Base-by-base conservation (phyloP, 2,888 invertebrate species). In the Synanthedon formicaeformis region DNA sequence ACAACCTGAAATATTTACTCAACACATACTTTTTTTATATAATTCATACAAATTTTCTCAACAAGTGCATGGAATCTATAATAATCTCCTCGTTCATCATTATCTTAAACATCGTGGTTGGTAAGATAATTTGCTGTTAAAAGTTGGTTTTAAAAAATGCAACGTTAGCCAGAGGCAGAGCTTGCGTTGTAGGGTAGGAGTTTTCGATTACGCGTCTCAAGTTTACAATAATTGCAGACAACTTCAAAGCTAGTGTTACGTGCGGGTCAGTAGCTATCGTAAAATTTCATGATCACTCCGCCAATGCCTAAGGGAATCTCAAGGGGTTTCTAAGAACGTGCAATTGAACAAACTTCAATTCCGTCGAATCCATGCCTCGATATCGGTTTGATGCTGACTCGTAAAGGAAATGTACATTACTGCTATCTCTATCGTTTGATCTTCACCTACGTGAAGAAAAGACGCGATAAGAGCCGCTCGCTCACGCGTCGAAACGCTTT, bases 211-310 rank as follows among this genome's bases (percentile, higher is more conserved):
- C 69, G 62, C 66, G 64, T 67, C 66, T 73, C 72, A 69, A 72
- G 73, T 77, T 72, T 65, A 73, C 70, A 69, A 69, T 80, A 75
- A 79, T 78, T 77, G 78, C 70, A 66, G 64, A 72, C 69, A 72
- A 69, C 68, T 73, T 68, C 70, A 73, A 70, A 71, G 73, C 71
- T 69, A 73, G 73, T 71, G 73, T 67, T 71, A 73, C 71, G 71
- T 65, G 67, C 62, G 67, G 72, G 75, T 78, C 75, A 76, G 77
- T 75, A 75, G 77, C 71, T 66, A 61, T 75, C 78, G 70, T 82
- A 74, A 82, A 81, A 73, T 71, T 78, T 80, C 71, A 79, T 67
- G 78, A 79, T 67, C 74, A 67, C 70, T 75, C 61, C 59, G 61
- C 65, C 65, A 63, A 59, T 58, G 63, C 65, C 61, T 62, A 67